These are phyloP conservation scores for Clarias magur DNA, from an alignment of 2,113 vertebrate species.

Conservation along the genomic window DNA sequence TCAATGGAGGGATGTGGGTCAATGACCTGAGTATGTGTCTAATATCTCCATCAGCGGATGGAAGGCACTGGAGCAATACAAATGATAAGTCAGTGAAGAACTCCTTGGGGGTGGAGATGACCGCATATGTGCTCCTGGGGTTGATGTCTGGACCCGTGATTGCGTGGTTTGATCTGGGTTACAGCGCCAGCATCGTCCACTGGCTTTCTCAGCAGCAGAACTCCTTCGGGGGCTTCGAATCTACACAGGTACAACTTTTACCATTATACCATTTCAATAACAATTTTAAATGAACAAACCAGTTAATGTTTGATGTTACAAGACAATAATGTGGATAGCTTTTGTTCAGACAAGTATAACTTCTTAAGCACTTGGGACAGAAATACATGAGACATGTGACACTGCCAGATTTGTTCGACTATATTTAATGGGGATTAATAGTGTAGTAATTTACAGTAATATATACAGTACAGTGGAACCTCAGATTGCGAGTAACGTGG, in stretches of 20 bases:
- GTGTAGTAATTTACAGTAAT: too few species aligned
- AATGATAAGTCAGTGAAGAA: background rate
- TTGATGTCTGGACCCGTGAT: conserved; percentile 63
- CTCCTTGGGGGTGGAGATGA: conserved; percentile 9
- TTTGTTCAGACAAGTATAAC: background rate
- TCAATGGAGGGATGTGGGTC: too few species aligned
- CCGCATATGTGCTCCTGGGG: conserved; percentile 65
- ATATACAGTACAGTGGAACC: background rate
- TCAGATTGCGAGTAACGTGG: too few species aligned
- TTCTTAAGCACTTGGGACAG: background rate
- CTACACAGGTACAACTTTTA: conserved; percentile 77
- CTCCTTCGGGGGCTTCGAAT: conserved; percentile 80
- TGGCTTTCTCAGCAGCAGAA: conserved; percentile 83
- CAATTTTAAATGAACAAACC: too few species aligned
- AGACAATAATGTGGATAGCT: background rate
- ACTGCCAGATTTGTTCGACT: background rate
- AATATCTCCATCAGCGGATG: background rate
- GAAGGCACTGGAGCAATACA: conserved; percentile 14
- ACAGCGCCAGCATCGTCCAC: conserved; percentile 70
- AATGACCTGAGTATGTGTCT: background rate
- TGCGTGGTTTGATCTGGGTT: conserved; percentile 57
- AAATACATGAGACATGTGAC: background rate
- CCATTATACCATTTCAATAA: background rate
- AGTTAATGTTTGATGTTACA: background rate
- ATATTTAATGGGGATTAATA: too few species aligned